These are phyloP conservation scores for Parnassius smintheus DNA, from an alignment of 2,888 invertebrate species.

Conservation along the genomic window DNA sequence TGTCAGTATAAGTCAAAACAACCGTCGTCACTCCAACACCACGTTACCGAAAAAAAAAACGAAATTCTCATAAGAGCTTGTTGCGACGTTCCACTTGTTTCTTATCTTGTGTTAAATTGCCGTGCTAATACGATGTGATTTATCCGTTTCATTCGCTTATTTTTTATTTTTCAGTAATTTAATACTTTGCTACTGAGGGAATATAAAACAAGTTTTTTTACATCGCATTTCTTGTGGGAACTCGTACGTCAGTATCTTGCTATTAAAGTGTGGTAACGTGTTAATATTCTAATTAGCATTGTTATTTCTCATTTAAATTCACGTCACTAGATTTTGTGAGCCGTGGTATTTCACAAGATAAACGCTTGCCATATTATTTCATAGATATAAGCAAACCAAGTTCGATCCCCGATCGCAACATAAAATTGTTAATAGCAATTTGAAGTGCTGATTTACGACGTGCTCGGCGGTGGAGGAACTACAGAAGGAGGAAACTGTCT, in stretches of 20 bases:
- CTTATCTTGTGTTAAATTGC: conserved; percentile 51
- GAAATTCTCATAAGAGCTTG: conserved; percentile 35
- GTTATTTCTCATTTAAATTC: too few relatives aligned
- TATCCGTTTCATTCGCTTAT: conserved; percentile 35
- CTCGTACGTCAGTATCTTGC: conserved; percentile 4
- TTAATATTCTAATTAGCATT: conserved; percentile 12
- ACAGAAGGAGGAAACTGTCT: too few relatives aligned
- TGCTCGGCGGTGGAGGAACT: too few relatives aligned
- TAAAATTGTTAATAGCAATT: too few relatives aligned
- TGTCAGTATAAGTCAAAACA: conserved; percentile 75
- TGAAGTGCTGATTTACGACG: too few relatives aligned
- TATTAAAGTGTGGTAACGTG: conserved; percentile 19
- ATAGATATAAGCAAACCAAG: too few relatives aligned
- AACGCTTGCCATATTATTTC: too few relatives aligned
- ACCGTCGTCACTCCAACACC: conserved; percentile 69
- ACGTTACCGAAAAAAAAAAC: conserved; percentile 42
- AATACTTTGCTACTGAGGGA: conserved; percentile 14
- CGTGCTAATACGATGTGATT: conserved; percentile 59
- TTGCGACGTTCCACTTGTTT: conserved; percentile 46
- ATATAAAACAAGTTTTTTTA: conserved; percentile 11
- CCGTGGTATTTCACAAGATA: too few relatives aligned
- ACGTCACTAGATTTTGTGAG: too few relatives aligned
- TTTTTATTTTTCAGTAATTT: conserved; percentile 24
- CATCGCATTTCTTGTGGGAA: conserved; percentile 16
- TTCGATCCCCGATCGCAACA: too few relatives aligned